Conservation (phyloP, 2,113 vertebrate species). For the Chauna torquata region DNA sequence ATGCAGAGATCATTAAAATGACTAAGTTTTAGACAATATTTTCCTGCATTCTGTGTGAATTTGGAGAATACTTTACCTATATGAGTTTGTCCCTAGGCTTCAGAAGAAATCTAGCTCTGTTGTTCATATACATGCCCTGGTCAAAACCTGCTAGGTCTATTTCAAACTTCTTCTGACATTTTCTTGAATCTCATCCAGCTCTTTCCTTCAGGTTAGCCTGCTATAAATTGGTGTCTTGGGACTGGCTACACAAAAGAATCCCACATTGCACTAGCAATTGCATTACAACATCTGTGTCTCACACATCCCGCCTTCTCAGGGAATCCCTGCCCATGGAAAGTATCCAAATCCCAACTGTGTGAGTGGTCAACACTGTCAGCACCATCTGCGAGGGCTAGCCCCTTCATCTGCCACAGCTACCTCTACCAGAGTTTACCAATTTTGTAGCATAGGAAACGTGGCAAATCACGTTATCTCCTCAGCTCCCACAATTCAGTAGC, state of each 20-base stretch:
- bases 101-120: not conserved
- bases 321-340: not conserved
- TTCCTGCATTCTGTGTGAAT: not conserved
- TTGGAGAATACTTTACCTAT: not conserved
- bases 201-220: not conserved
- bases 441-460: not conserved
- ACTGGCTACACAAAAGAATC: not conserved
- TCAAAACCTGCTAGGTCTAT: not conserved
- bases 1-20: not conserved
- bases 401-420: not conserved
- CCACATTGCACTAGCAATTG: not conserved
- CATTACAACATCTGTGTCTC: not conserved
- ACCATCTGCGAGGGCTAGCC: not conserved
- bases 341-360: not conserved
- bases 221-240: not conserved
- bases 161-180: not conserved
- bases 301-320: not conserved
- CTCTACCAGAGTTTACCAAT: not conserved
- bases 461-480: not conserved
- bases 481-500: not conserved
- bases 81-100: not conserved
- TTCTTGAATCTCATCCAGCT: not conserved
- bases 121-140: not conserved
- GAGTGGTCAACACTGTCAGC: not conserved
- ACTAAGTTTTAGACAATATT: not conserved